Evolutionary conservation across 2,888 invertebrate genomes (phyloP).

Genomic region (Chloromyia formosa): DNA sequence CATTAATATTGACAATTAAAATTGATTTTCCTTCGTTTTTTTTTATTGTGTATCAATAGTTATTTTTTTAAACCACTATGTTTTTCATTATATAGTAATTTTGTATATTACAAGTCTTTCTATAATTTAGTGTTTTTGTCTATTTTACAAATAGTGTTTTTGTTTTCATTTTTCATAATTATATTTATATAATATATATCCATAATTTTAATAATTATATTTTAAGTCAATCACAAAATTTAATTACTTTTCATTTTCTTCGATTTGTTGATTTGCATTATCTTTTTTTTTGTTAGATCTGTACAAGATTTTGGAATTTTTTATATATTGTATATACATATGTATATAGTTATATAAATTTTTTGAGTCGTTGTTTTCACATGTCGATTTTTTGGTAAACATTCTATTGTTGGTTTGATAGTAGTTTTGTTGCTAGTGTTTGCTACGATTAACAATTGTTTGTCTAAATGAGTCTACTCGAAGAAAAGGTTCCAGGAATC

Average conservation of each 20-base stretch:
- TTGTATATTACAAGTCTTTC: slow-evolving; percentile 41
- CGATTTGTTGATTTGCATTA: too few species aligned
- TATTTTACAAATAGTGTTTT: slow-evolving; percentile 36
- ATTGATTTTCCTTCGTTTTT: slow-evolving; percentile 5
- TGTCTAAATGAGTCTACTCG: neutral
- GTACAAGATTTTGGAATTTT: slow-evolving; percentile 6
- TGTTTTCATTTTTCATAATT: neutral
- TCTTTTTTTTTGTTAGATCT: too few species aligned
- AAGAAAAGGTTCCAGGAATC: neutral
- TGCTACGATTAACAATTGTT: neutral
- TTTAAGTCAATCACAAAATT: slow-evolving; percentile 42
- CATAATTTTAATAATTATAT: neutral
- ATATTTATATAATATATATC: too few species aligned
- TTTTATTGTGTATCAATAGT: too few species aligned
- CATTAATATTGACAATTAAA: slow-evolving; percentile 18
- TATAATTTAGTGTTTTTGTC: slow-evolving; percentile 28
- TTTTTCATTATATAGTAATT: slow-evolving; percentile 8
- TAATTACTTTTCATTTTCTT: slow-evolving; percentile 4
- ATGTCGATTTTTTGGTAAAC: slow-evolving; percentile 20
- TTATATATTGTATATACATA: slow-evolving; percentile 9
- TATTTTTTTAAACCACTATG: slow-evolving; percentile 13
- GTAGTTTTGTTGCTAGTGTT: neutral
- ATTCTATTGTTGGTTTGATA: neutral
- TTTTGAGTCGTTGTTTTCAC: slow-evolving; percentile 35
- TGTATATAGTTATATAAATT: neutral